Base-by-base conservation (phyloP, 2,113 vertebrate genomes). In the Garra rufa region DNA sequence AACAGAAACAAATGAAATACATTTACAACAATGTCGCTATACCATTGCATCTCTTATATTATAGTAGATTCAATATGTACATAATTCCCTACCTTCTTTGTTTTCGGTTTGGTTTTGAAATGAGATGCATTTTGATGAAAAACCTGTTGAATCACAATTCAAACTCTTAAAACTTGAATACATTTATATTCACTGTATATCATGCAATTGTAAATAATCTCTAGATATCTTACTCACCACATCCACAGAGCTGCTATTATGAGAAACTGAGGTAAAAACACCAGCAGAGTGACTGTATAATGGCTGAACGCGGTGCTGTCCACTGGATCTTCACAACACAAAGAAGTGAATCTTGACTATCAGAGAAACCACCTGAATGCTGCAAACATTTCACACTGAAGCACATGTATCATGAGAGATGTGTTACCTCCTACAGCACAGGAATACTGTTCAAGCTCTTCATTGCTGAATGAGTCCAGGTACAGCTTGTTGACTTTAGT, bases 401-500 rank as follows among this genome's bases (percentile, higher is more conserved):
- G 46, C 46, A 14, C 13, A 34, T 34, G 34, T 34, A 34, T 50
- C 48, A 50, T 50, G 26, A 50, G 46, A 17, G 26, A 26, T 41
- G 19, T 57, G 19, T 57, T 41, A 70, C 63, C 75, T 70, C 8
- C 26, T 55, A 79, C 46, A 79, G 46, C 63, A 57, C 83, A 84
- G 63, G 83, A 79, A 41, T 69, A 78, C 14, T 84, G 6, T 2
- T 48, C 28, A 21, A 41, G 41, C 48, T 67, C 46, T 41, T 50
- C 61, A 17, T 9, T 11, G n/a, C 26, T 63, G 26, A 76, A 0
- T 30, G 63, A 77, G 26, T 77, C 50, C 46, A 84, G 75, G 48
- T 84, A 69, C 59, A 78, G 63, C 30, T 76, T 78, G 61, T 78
- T 83, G 48, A 0, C 59, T 80, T 80, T 85, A 34, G 26, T 85